Conservation (phyloP, 2,113 vertebrate genomes). For the Danionella cerebrum region DNA sequence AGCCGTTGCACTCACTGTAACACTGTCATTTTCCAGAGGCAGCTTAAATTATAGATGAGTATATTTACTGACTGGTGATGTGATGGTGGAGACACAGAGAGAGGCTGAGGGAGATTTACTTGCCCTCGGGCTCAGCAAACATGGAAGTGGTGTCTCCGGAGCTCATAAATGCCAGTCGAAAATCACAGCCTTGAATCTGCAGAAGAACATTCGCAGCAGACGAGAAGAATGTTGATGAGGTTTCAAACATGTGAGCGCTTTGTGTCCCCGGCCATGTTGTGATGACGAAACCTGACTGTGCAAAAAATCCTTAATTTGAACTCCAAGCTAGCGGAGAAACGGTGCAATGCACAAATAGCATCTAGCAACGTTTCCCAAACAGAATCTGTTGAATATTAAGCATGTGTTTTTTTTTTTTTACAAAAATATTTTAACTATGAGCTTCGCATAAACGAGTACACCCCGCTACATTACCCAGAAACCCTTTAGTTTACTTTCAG, state of each 20-base stretch:
- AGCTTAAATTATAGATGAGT: constrained; percentile 41
- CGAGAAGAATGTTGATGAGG: background rate
- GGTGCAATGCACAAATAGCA: too few species aligned
- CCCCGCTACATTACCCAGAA: too few species aligned
- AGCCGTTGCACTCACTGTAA: constrained; percentile 14
- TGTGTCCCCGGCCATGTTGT: background rate
- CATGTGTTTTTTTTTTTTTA: too few species aligned
- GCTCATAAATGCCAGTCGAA: constrained; percentile 8
- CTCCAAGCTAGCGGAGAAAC: background rate
- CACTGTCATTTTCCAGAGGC: constrained; percentile 34
- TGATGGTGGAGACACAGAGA: background rate
- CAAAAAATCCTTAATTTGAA: background rate
- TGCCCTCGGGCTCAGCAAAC: background rate
- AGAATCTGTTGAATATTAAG: too few species aligned
- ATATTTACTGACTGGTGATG: constrained; percentile 38
- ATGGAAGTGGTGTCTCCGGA: background rate
- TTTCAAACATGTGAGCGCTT: background rate
- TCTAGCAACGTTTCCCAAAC: too few species aligned
- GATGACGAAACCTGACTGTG: background rate
- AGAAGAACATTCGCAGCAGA: background rate
- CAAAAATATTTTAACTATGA: too few species aligned
- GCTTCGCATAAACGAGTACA: too few species aligned
- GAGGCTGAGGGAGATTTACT: constrained; percentile 3
- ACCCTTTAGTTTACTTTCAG: too few species aligned
- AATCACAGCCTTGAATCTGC: background rate